A percentile compares a stretch with the other conserved stretches of the same genome.
Evolutionary conservation across 2,888 invertebrate genomes (phyloP).

Genomic region (Scotopteryx bipunctaria): DNA sequence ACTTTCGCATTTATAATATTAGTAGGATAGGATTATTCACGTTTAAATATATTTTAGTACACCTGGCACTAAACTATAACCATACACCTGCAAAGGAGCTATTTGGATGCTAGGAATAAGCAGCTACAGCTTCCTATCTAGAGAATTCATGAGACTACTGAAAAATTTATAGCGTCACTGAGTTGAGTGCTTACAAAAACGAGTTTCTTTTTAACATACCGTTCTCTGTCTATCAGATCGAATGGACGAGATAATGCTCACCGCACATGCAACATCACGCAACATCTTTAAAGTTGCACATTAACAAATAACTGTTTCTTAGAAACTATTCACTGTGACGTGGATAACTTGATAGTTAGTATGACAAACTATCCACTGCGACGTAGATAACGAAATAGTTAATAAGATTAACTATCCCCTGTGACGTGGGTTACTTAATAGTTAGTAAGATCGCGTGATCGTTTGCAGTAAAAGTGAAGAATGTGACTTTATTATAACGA

Average conservation of each 20-base stretch:
- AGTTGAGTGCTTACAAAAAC: constrained; percentile 15
- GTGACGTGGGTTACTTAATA: constrained; percentile 32
- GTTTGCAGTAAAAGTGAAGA: constrained; percentile 60
- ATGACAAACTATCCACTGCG: constrained; percentile 30
- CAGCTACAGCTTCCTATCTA: not conserved
- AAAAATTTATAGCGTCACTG: constrained; percentile 17
- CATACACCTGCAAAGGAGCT: constrained; percentile 1
- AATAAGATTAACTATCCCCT: constrained; percentile 41
- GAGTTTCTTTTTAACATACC: constrained; percentile 18
- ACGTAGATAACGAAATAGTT: constrained; percentile 35
- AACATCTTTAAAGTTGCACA: constrained; percentile 39
- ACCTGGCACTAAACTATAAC: too few species aligned
- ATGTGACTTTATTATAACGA: constrained; percentile 46
- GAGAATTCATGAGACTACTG: constrained; percentile 14
- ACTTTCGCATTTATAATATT: too few species aligned
- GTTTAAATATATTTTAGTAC: too few species aligned
- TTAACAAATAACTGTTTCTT: constrained; percentile 41
- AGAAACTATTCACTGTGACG: constrained; percentile 39
- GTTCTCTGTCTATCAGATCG: constrained; percentile 27
- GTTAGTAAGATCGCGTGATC: constrained; percentile 58
- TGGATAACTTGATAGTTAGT: constrained; percentile 37
- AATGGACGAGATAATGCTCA: constrained; percentile 38
- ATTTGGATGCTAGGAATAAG: not conserved
- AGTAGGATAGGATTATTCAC: too few species aligned
- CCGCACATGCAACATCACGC: constrained; percentile 45